Evolutionary conservation across 2,797 vertebrate genomes (phyloP), one percentile per base, ranked within the genome.

Genomic region (Odontamblyopus lacepedii): DNA sequence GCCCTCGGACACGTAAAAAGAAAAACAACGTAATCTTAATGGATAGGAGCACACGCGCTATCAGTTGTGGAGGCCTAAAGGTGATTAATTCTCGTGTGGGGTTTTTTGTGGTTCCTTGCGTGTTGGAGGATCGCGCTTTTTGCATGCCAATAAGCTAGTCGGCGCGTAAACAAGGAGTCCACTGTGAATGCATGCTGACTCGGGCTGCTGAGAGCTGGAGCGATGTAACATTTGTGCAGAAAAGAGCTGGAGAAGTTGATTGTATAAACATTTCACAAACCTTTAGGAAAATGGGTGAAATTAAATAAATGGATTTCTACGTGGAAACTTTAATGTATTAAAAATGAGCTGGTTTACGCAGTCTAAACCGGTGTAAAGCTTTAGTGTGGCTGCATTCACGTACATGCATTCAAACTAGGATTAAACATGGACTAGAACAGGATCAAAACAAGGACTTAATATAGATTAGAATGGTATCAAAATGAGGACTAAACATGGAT

Each of bases 11-110:
- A 70, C 74, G 87, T 23, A 83, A 87, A 88, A 89, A 87, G 9
- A 63, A 89, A 87, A 19, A 63, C 78, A 89, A 83, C 79, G 71
- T 82, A 27, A 11, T 66, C 32, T 61, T 87, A 88, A 85, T 81
- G 86, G 82, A 84, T 73, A 77, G 78, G 74, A 78, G 72, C 51
- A 41, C 53, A 56, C 70, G 51, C 72, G 78, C 57, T 78, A 62
- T 73, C 68, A 35, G 9, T 65, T 70, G 73, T 76, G 29, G 56
- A 44, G 70, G 80, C 86, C 79, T 51, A 48, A 69, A 78, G 88
- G 71, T 75, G 41, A 16, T 69, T 27, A 6, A 55, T 67, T 74
- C 63, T 48, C 71, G 32, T 64, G 6, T 35, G 56, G 61, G 60
- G 56, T 0, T 7, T 67, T 65, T 71, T 68, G 35, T 44, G 26